phyloP scores from a whole-genome alignment of 2,888 invertebrate genomes.

The Pristionchus maxplancki region DNA sequence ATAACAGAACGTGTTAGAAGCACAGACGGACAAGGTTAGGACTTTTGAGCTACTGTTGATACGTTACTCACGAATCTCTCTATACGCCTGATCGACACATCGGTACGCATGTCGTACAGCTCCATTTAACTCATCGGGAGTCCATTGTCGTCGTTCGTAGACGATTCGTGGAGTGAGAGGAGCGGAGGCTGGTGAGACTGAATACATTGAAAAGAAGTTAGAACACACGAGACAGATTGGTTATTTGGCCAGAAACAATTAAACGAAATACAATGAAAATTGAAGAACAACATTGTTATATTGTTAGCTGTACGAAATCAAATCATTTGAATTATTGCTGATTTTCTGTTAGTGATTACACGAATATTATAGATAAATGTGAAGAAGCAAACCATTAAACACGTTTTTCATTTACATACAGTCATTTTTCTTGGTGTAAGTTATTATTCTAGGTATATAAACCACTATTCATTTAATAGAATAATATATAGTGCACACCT shows the following conservation, averaged over 20 bases:
- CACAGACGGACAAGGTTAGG: neutral
- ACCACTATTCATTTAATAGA: too few relatives aligned
- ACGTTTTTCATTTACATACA: too few relatives aligned
- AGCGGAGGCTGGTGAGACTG: conserved; percentile 28
- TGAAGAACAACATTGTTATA: neutral
- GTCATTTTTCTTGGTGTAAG: too few relatives aligned
- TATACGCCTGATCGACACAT: conserved; percentile 67
- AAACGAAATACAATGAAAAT: neutral
- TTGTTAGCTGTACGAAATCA: neutral
- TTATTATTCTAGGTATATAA: too few relatives aligned
- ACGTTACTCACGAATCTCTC: conserved; percentile 56
- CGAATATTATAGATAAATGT: too few relatives aligned
- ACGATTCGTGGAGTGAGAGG: conserved; percentile 42
- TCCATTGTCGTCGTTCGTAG: conserved; percentile 64
- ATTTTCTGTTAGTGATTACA: too few relatives aligned
- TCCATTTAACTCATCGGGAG: conserved; percentile 65
- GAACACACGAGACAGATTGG: neutral
- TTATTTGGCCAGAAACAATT: neutral
- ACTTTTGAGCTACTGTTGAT: too few relatives aligned
- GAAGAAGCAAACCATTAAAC: too few relatives aligned
- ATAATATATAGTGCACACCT: too few relatives aligned
- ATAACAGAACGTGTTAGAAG: neutral
- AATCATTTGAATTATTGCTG: too few relatives aligned
- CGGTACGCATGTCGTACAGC: conserved; percentile 69
- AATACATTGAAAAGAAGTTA: neutral